Evolutionary conservation across 2,113 vertebrate species (phyloP).

Genomic region (Apeltes quadracus): DNA sequence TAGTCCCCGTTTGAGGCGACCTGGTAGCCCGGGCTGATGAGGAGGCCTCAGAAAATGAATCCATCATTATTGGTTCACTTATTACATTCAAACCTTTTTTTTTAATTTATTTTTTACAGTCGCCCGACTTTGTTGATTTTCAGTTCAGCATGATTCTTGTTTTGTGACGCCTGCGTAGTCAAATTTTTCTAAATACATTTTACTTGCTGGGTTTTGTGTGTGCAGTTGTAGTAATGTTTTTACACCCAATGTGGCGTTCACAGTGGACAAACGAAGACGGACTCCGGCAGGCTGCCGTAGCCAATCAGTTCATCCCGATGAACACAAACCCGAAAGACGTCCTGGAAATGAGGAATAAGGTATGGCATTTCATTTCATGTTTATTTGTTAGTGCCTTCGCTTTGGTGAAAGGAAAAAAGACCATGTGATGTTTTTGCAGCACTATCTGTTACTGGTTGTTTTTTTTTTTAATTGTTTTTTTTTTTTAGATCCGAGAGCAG

Average conservation of each 20-base stretch:
- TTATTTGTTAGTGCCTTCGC: not conserved
- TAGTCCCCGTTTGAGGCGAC: not conserved
- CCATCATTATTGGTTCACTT: conserved; percentile 89
- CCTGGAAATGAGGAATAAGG: conserved; percentile 99
- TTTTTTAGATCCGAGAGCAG: conserved; percentile 92
- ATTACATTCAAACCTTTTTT: conserved; percentile 38
- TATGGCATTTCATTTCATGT: conserved; percentile 37
- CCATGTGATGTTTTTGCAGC: fast-evolving
- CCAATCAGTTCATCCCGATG: conserved; percentile 98
- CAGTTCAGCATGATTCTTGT: conserved; percentile 87
- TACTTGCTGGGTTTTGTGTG: conserved; percentile 40
- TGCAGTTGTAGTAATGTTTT: conserved; percentile 45
- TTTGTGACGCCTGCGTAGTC: conserved; percentile 72
- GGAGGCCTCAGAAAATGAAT: not conserved
- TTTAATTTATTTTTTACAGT: conserved; percentile 24
- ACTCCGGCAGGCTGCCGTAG: conserved; percentile 89
- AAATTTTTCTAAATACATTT: conserved; percentile 60
- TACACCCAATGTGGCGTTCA: conserved; percentile 80
- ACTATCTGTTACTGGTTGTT: too few relatives aligned
- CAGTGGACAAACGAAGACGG: conserved; percentile 99
- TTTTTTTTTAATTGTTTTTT: not conserved
- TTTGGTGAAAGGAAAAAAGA: not conserved
- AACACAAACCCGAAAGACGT: conserved; percentile 99
- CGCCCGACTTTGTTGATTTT: conserved; percentile 65
- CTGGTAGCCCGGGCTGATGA: not conserved